Percentiles rank a stretch among this genome's conserved stretches.
phyloP scores from a whole-genome alignment of 2,113 vertebrate species.

The Rhinogobius similis region DNA sequence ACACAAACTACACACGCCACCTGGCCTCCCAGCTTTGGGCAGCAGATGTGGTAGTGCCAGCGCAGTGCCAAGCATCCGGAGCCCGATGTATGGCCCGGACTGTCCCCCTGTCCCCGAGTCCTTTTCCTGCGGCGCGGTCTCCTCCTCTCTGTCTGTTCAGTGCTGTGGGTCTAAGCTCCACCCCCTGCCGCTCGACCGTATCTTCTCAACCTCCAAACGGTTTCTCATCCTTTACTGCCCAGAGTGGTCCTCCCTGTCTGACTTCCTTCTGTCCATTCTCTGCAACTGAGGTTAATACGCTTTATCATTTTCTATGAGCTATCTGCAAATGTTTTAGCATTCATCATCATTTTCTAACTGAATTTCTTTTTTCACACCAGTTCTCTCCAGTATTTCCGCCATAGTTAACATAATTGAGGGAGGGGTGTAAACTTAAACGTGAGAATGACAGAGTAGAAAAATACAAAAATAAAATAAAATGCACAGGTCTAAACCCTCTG shows the following conservation, averaged over 20 bases:
- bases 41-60: slow-evolving; percentile 81
- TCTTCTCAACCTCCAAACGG: slow-evolving; percentile 26
- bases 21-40: slow-evolving; percentile 82
- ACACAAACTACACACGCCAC: slow-evolving; percentile 60
- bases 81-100: slow-evolving; percentile 79
- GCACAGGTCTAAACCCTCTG: no score
- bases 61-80: slow-evolving; percentile 78
- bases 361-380: background rate
- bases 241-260: slow-evolving; percentile 51
- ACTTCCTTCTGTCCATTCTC: slow-evolving; percentile 34
- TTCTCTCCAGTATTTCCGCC: slow-evolving; percentile 6
- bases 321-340: slow-evolving; percentile 38
- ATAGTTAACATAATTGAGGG: background rate
- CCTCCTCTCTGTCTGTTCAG: slow-evolving; percentile 69
- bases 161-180: slow-evolving; percentile 24
- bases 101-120: slow-evolving; percentile 64
- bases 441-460: no score
- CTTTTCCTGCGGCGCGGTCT: slow-evolving; percentile 58
- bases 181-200: slow-evolving; percentile 19
- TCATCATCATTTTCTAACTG: slow-evolving; percentile 39
- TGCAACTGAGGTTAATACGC: slow-evolving; percentile 14
- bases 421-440: background rate
- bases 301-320: slow-evolving; percentile 47
- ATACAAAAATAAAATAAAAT: no score
- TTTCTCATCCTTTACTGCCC: slow-evolving; percentile 49